Evolutionary conservation across 2,797 vertebrate genomes (phyloP), one percentile per base, ranked within the genome.

Genomic region (Acipenser transmontanus): DNA sequence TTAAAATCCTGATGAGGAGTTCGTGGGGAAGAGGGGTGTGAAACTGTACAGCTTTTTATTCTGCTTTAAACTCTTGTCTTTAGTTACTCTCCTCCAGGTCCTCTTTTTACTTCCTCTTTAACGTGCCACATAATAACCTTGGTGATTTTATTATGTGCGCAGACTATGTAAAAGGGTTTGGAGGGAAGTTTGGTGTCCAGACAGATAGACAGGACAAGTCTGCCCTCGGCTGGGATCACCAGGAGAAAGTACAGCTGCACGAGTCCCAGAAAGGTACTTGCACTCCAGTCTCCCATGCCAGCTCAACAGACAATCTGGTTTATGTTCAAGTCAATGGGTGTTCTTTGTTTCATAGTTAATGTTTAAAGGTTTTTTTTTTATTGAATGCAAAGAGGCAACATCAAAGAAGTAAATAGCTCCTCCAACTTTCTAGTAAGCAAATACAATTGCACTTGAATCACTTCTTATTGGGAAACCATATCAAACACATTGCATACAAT

Each of bases 81-180:
- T 61, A 9, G 14, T 34, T 61, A 8, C 34, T 34, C 60, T 34
- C 8, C 34, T 61, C 9, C 17, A 17, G 8, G 17, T 8, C 34
- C 17, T 61, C 60, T 9, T 20, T 34, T 34, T 34, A 34, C 17
- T 61, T n/a, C 60, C 17, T 61, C 34, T 34, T 34, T 34, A 34
- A 14, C 34, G 8, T 34, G 60, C 60, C 60, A 61, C 60, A 61
- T 67, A 50, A 67, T 34, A 34, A 34, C 34, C n/a, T 57, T 52
- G 60, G 34, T 66, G 34, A 66, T 7, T 71, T 70, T 84, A 68
- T 70, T 56, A 8, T 75, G 48, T 71, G 49, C 50, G 12, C 78
- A 98, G 96, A 99, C 78, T 98, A 99, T 0, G 92, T 92, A 34
- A 96, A 94, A 68, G 97, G 97, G 12, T 99, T 99, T 8, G 96